Percentiles rank a stretch among this genome's conserved stretches.
Conservation (phyloP, 1,140 invertebrate species). For the Drosophila punjabiensis region DNA sequence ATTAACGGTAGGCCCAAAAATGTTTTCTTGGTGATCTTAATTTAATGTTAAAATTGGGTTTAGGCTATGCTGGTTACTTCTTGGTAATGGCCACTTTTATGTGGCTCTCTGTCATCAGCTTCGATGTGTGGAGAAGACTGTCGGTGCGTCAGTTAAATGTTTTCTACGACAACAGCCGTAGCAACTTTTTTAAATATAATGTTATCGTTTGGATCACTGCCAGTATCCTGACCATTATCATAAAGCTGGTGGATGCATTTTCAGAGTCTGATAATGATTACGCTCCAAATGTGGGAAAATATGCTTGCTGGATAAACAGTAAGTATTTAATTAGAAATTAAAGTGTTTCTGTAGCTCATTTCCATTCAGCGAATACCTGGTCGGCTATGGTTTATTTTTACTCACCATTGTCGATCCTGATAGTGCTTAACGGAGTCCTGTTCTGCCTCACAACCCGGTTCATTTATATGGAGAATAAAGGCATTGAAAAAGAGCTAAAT, state of each 20-base stretch:
- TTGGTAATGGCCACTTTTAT: slow-evolving; percentile 90
- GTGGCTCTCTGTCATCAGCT: slow-evolving; percentile 92
- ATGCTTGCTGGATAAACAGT: slow-evolving; percentile 87
- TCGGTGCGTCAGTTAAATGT: slow-evolving; percentile 85
- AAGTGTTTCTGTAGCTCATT: neutral
- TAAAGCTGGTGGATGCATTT: slow-evolving; percentile 51
- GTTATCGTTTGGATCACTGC: slow-evolving; percentile 90
- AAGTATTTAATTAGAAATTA: slow-evolving; percentile 46
- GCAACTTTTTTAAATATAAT: slow-evolving; percentile 88
- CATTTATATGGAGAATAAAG: slow-evolving; percentile 87
- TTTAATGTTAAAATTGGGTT: neutral
- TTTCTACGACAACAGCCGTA: slow-evolving; percentile 70
- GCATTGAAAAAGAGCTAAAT: slow-evolving; percentile 13
- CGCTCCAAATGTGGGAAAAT: slow-evolving; percentile 86
- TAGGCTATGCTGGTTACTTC: slow-evolving; percentile 89
- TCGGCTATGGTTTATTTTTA: slow-evolving; percentile 90
- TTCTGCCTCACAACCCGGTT: slow-evolving; percentile 88
- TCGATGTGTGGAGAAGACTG: slow-evolving; percentile 90
- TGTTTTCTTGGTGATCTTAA: neutral
- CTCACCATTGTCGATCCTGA: slow-evolving; percentile 88
- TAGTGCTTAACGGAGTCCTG: slow-evolving; percentile 89
- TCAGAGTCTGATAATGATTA: slow-evolving; percentile 28
- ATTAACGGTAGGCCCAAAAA: slow-evolving; percentile 2
- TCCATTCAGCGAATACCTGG: slow-evolving; percentile 1
- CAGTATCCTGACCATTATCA: slow-evolving; percentile 81